phyloP scores from a whole-genome alignment of 1,140 invertebrate species.

The Heliconius congener region DNA sequence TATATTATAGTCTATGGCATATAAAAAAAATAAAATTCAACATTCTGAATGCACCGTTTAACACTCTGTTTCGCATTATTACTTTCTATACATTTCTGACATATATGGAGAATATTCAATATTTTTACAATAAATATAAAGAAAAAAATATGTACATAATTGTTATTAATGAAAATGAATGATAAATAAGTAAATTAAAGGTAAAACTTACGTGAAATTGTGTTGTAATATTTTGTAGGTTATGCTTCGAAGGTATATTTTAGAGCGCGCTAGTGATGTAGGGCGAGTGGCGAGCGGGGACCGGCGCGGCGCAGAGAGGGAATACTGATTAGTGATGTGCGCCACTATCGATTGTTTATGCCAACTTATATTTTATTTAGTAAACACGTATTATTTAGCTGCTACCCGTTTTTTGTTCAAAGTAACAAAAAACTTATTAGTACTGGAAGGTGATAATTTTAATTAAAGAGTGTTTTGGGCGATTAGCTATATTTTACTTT shows the following conservation, averaged over 20 bases:
- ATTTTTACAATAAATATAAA: not conserved
- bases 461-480: too few relatives aligned
- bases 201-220: constrained; percentile 5
- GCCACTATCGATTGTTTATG: not conserved
- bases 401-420: too few relatives aligned
- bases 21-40: not conserved
- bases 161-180: not conserved
- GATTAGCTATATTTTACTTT: too few relatives aligned
- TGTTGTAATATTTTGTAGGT: constrained; percentile 14
- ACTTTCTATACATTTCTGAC: constrained; percentile 12
- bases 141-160: not conserved
- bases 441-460: too few relatives aligned
- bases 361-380: not conserved
- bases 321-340: constrained; percentile 11
- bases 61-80: constrained; percentile 11
- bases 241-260: constrained; percentile 16
- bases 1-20: not conserved
- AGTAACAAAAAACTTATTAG: too few relatives aligned
- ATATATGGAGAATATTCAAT: not conserved
- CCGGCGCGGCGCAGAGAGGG: constrained; percentile 11
- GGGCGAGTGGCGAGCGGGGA: constrained; percentile 13
- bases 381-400: not conserved
- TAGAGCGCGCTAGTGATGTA: constrained; percentile 13
- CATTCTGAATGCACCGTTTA: constrained; percentile 2
- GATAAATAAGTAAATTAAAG: not conserved